Evolutionary conservation across 2,113 vertebrate genomes (phyloP).

Genomic region (Pollachius pollachius): DNA sequence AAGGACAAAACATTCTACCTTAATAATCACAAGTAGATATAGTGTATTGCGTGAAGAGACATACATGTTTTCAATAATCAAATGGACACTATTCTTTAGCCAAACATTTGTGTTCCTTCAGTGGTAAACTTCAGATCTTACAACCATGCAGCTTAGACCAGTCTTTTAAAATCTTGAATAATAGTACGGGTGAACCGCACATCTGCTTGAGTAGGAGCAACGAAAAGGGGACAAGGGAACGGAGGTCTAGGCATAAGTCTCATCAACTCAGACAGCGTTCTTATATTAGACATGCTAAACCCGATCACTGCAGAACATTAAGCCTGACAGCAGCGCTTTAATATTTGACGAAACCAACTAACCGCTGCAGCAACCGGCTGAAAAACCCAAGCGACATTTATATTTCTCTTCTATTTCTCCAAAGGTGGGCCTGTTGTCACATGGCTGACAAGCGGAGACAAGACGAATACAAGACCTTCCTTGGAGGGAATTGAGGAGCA

Average conservation of each 20-base stretch:
- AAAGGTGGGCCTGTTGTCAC: conserved; percentile 36
- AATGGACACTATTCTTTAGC: conserved; percentile 24
- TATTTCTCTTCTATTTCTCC: conserved; percentile 46
- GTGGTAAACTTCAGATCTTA: conserved; percentile 24
- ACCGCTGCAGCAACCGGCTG: conserved; percentile 35
- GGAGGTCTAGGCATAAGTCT: conserved; percentile 44
- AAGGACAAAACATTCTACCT: too few species aligned
- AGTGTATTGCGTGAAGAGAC: too few species aligned
- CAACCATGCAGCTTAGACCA: conserved; percentile 29
- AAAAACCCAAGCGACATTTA: conserved; percentile 26
- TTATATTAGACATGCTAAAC: conserved; percentile 65
- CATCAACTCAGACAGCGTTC: conserved; percentile 61
- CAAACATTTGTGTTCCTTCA: conserved; percentile 30
- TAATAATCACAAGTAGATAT: too few species aligned
- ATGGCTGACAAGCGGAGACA: conserved; percentile 9
- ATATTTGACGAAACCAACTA: conserved; percentile 67
- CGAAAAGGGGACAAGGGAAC: not conserved
- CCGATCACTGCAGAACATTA: conserved; percentile 72
- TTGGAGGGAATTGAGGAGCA: conserved; percentile 9
- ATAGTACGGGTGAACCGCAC: conserved; percentile 46
- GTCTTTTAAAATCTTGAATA: conserved; percentile 61
- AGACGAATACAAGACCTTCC: conserved; percentile 14
- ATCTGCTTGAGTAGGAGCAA: conserved; percentile 29
- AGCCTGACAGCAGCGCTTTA: conserved; percentile 62
- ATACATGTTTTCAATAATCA: too few species aligned